Conservation (phyloP, 2,113 vertebrate genomes). For the Lathamus discolor region DNA sequence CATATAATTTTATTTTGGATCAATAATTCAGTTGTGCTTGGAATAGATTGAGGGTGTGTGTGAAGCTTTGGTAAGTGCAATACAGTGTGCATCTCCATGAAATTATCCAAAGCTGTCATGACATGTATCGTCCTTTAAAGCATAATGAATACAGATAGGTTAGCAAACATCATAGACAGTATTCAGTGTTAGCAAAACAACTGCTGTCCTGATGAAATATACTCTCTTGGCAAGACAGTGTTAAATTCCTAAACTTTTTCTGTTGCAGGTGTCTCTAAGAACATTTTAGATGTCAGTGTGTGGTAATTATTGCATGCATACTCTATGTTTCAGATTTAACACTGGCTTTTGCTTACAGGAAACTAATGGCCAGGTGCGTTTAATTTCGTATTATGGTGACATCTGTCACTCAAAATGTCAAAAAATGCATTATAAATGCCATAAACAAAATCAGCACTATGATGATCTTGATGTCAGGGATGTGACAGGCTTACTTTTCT, state of each 20-base stretch:
- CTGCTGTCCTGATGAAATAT: background rate
- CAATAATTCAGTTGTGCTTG: constrained; percentile 50
- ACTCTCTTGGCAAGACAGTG: constrained; percentile 76
- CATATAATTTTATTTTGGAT: constrained; percentile 42
- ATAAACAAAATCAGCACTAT: constrained; percentile 69
- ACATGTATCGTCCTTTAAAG: constrained; percentile 75
- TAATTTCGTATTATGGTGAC: constrained; percentile 65
- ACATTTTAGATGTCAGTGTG: constrained; percentile 48
- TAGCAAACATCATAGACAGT: background rate
- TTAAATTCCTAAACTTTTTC: constrained; percentile 69
- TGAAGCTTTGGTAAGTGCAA: constrained; percentile 25
- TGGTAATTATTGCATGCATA: constrained; percentile 35
- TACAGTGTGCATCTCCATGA: constrained; percentile 62
- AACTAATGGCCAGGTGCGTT: constrained; percentile 67
- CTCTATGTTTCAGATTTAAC: background rate
- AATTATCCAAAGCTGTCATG: constrained; percentile 72
- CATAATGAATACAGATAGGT: constrained; percentile 62
- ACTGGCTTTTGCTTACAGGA: constrained; percentile 37
- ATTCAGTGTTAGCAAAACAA: background rate
- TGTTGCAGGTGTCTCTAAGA: constrained; percentile 33
- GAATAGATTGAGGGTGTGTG: constrained; percentile 3
- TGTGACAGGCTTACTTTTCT: constrained; percentile 25
- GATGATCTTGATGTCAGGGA: constrained; percentile 56
- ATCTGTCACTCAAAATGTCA: constrained; percentile 75
- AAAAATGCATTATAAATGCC: constrained; percentile 59